Conservation (phyloP, 2,797 vertebrate genomes). For the Anas bahamensis region DNA sequence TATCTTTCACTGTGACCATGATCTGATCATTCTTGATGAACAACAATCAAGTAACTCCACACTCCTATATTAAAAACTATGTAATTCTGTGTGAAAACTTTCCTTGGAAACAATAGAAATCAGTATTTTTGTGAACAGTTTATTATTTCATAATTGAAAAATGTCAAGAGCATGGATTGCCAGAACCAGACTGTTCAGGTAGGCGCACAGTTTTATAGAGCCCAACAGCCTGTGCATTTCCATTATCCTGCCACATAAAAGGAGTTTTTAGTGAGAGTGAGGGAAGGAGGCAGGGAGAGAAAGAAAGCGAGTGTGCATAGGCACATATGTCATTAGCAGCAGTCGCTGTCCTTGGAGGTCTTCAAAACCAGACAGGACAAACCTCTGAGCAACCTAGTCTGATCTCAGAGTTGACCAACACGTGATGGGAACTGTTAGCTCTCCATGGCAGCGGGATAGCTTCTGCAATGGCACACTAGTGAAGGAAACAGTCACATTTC, state of each 20-base stretch:
- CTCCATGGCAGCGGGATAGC: not conserved
- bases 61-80: not conserved
- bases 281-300: not conserved
- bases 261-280: not conserved
- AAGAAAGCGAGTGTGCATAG: fast-evolving
- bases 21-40: not conserved
- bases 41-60: not conserved
- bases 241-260: not conserved
- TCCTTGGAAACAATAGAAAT: not conserved
- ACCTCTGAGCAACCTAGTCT: not conserved
- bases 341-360: not conserved
- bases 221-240: not conserved
- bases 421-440: fast-evolving
- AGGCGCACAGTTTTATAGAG: not conserved
- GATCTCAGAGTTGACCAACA: not conserved
- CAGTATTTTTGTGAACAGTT: not conserved
- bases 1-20: not conserved
- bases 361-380: not conserved
- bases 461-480: not conserved
- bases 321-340: fast-evolving
- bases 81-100: not conserved
- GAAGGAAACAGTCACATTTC: not conserved
- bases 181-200: not conserved
- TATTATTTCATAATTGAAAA: not conserved
- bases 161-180: not conserved